Evolutionary conservation across 2,888 invertebrate species (phyloP).

Genomic region (Steinernema hermaphroditum): DNA sequence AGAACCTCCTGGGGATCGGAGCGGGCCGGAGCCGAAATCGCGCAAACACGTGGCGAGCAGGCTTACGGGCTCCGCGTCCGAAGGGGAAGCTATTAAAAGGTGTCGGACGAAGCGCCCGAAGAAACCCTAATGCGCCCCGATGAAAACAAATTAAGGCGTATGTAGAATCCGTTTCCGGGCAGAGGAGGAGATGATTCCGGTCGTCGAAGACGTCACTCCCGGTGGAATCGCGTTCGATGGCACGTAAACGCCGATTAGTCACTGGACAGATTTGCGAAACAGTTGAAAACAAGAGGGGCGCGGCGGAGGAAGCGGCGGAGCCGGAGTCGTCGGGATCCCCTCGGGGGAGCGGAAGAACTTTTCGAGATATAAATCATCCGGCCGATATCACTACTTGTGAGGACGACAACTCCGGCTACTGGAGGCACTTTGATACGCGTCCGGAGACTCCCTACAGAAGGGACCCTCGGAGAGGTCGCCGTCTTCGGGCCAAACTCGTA

Average conservation of each 20-base stretch:
- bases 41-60: background rate
- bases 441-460: background rate
- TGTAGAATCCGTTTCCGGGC: constrained; percentile 12
- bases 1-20: constrained; percentile 13
- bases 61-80: background rate
- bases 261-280: constrained; percentile 19
- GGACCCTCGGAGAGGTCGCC: background rate
- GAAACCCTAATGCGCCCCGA: constrained; percentile 26
- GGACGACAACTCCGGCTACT: constrained; percentile 20
- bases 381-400: constrained; percentile 30
- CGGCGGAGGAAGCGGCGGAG: background rate
- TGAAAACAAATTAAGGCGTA: constrained; percentile 26
- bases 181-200: background rate
- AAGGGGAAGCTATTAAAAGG: background rate
- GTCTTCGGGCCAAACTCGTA: background rate
- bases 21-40: background rate
- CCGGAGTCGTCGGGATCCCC: constrained; percentile 26
- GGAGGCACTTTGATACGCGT: constrained; percentile 6
- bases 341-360: constrained; percentile 17
- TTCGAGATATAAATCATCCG: constrained; percentile 28
- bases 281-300: constrained; percentile 27
- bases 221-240: background rate
- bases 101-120: background rate
- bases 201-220: background rate
- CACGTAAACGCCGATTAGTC: constrained; percentile 28